Percentiles rank a stretch among this genome's conserved stretches.
phyloP scores from a whole-genome alignment of 2,888 invertebrate genomes.

The Habroteleia sp. region DNA sequence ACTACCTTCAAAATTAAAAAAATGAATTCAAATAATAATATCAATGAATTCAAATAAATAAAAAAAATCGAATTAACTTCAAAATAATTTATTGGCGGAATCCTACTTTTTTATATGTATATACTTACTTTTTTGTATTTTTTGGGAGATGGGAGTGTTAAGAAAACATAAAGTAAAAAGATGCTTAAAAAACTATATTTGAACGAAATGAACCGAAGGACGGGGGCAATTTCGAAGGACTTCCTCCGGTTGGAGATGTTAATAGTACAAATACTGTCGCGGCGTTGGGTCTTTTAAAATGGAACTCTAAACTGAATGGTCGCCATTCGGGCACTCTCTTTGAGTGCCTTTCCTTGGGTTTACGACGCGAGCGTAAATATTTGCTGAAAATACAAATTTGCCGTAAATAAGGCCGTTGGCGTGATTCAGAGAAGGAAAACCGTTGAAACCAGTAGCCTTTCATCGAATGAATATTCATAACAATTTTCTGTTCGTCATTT shows the following conservation, averaged over 20 bases:
- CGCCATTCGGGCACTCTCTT: neutral
- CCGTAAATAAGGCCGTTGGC: slow-evolving; percentile 20
- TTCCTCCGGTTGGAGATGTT: slow-evolving; percentile 31
- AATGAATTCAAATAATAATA: no score
- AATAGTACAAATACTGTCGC: slow-evolving; percentile 51
- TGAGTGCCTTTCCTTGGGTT: slow-evolving; percentile 9
- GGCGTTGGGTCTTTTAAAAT: slow-evolving; percentile 27
- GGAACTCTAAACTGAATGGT: slow-evolving; percentile 14
- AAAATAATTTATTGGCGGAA: no score
- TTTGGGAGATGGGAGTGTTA: no score
- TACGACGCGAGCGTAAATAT: slow-evolving; percentile 25
- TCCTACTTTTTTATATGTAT: no score
- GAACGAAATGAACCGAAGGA: slow-evolving; percentile 8
- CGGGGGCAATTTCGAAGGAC: slow-evolving; percentile 21
- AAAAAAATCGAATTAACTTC: no score
- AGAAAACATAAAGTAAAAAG: no score
- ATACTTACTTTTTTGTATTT: no score
- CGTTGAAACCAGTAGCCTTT: slow-evolving; percentile 15
- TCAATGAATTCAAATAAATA: no score
- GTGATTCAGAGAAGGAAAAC: slow-evolving; percentile 5
- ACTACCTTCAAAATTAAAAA: no score
- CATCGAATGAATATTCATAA: slow-evolving; percentile 5
- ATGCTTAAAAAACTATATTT: neutral
- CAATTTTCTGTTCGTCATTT: no score
- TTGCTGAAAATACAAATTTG: slow-evolving; percentile 41